Evolutionary conservation across 2,797 vertebrate species (phyloP).

Genomic region (Melanotaenia maccullochi): DNA sequence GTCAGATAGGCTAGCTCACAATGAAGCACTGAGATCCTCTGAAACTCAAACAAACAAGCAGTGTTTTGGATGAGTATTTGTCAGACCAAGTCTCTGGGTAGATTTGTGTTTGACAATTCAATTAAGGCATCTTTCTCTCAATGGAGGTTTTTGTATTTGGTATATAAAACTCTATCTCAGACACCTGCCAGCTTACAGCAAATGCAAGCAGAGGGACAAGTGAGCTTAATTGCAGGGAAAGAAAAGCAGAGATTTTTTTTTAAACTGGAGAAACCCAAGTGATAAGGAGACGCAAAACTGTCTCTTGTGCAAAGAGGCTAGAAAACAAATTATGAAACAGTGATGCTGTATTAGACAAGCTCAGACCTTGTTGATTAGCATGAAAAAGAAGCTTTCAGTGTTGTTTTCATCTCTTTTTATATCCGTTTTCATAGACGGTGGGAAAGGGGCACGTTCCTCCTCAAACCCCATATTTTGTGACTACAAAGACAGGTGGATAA

Average conservation of each 20-base stretch:
- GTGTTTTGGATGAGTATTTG: slow-evolving; percentile 46
- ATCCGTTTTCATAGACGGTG: slow-evolving; percentile 22
- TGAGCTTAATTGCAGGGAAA: slow-evolving; percentile 43
- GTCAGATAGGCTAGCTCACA: slow-evolving; percentile 7
- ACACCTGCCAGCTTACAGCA: slow-evolving; percentile 69
- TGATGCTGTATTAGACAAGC: slow-evolving; percentile 58
- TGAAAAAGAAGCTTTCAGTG: slow-evolving; percentile 36
- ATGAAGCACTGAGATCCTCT: slow-evolving; percentile 16
- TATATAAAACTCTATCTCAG: slow-evolving; percentile 68
- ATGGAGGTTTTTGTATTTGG: slow-evolving; percentile 60
- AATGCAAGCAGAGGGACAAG: slow-evolving; percentile 48
- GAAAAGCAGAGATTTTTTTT: slow-evolving; percentile 13
- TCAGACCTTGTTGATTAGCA: slow-evolving; percentile 66
- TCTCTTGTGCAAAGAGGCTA: slow-evolving; percentile 54
- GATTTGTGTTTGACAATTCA: slow-evolving; percentile 70
- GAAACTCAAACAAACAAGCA: slow-evolving; percentile 23
- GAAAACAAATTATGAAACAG: slow-evolving; percentile 57
- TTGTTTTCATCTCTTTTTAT: slow-evolving; percentile 16
- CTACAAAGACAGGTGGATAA: slow-evolving; percentile 4
- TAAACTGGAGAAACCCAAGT: slow-evolving; percentile 57
- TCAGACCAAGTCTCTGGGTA: slow-evolving; percentile 54
- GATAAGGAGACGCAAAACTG: slow-evolving; percentile 42
- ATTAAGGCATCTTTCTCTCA: slow-evolving; percentile 63
- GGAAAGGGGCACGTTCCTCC: slow-evolving; percentile 22
- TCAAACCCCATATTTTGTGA: slow-evolving; percentile 2